Base-by-base conservation (phyloP, 2,113 vertebrate species). In the Peucedramus taeniatus region DNA sequence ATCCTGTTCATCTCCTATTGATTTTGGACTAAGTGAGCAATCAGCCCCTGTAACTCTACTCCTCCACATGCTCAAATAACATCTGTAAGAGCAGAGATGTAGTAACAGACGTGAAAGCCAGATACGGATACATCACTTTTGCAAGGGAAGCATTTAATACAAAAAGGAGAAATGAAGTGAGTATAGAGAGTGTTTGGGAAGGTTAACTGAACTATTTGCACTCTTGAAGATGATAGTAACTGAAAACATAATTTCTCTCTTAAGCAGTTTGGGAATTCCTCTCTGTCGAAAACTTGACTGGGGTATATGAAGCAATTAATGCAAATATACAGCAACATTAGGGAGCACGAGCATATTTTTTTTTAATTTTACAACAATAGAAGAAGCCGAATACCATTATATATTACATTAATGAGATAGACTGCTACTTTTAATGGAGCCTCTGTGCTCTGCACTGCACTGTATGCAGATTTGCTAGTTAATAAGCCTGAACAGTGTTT, bases 401-500 rank as follows among this genome's bases (percentile, higher is more conserved):
- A 97, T 97, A 98, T 98, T 97, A 95, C 96, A 97, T 97, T 98
- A 98, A 98, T 98, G 97, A 98, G 96, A 95, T 96, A 94, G 93
- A 98, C 96, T 96, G 95, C 97, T 97, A 87, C 93, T 98, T 97
- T 92, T 97, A 97, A 98, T 97, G 97, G 96, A 96, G 83, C 94
- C 77, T 90, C 84, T 89, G 82, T 84, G 96, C 89, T 95, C 74
- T 93, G 45, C n/a, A 16, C 76, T 89, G 83, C 94, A 79, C 95
- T 95, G 87, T 97, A 97, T 97, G 97, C 96, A 98, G 97, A 98
- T 98, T 97, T 97, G 90, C 91, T 93, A 96, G 98, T 98, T 98
- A 98, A 98, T 98, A 98, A 98, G 95, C 97, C 97, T 13, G 72
- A 97, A 97, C 97, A 64, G 95, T 97, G 98, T 98, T 98, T 97